Evolutionary conservation across 2,888 invertebrate genomes (phyloP), one percentile per base, ranked within the genome.

Genomic region (Calameuta filiformis): DNA sequence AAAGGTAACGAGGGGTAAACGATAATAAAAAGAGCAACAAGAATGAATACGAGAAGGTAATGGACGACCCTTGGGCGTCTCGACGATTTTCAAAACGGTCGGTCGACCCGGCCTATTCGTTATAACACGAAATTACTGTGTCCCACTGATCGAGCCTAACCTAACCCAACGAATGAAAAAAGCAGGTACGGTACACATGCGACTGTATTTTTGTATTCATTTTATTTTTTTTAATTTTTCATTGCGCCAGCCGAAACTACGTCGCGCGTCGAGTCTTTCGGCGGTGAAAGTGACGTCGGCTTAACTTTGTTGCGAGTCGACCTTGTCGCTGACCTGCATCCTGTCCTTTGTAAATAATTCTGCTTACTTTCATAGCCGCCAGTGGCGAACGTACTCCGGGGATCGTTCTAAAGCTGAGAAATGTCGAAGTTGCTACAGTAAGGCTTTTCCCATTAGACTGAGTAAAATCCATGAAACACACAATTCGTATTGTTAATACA

Each of bases 271-370:
- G 35, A 83, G 79, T 81, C 83, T 82, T 82, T 84, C 80, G 82
- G 79, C 78, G 81, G 87, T 85, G 85, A 88, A 88, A 87, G 88
- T 85, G 81, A 84, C 80, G 83, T 69, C 76, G 78, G 75, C 76
- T 82, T 68, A 73, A 35, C 40, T 35, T 56, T 75, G 56, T 35
- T 35, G 12, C 12, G 56, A 56, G 23, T 56, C 56, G 56, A 56
- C 56, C 56, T 56, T 56, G 56, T 23, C 23, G 56, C 56, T 56
- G 56, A 56, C 56, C 56, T 56, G 56, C 56, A 56, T 56, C 23
- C 56, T 56, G 56, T 56, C 56, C 56, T 56, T 56, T 56, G 56
- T 56, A 56, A 56, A 56, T 56, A 56, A 56, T 56, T 56, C 56
- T 56, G 56, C 56, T 56, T 56, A 56, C 56, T 56, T 56, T 56